Conservation (phyloP, 1,140 invertebrate genomes). For the Lepidotrigona ventralis region DNA sequence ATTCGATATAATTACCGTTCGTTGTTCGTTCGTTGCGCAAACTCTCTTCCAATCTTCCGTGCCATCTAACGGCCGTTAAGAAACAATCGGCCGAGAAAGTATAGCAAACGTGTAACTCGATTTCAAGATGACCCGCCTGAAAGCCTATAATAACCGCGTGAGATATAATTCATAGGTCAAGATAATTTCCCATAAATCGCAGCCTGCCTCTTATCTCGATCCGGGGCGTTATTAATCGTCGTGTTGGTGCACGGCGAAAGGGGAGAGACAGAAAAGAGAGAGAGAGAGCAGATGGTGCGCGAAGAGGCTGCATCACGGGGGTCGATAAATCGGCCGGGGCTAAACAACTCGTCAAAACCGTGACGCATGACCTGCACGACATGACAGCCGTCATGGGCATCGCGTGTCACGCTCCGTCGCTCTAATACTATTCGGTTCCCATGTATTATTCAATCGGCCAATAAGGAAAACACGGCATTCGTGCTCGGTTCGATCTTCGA, state of each 20-base stretch:
- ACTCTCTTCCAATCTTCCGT: neutral
- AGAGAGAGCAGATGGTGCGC: slow-evolving; percentile 11
- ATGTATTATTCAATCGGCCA: slow-evolving; percentile 68
- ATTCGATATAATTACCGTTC: neutral
- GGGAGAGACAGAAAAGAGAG: neutral
- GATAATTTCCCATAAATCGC: slow-evolving; percentile 47
- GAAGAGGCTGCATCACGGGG: slow-evolving; percentile 19
- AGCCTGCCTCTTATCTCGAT: slow-evolving; percentile 44
- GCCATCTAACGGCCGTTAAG: neutral
- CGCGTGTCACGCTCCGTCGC: slow-evolving; percentile 60
- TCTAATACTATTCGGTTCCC: slow-evolving; percentile 65
- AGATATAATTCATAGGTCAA: slow-evolving; percentile 11
- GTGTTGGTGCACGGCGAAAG: neutral
- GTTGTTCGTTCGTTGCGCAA: neutral
- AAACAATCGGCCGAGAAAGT: neutral
- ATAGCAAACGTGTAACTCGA: neutral
- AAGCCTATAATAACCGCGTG: neutral
- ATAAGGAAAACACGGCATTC: slow-evolving; percentile 66
- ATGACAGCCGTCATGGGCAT: slow-evolving; percentile 66
- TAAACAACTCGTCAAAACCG: slow-evolving; percentile 68
- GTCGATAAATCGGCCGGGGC: slow-evolving; percentile 60
- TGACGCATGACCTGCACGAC: slow-evolving; percentile 63
- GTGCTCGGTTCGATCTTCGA: slow-evolving; percentile 20
- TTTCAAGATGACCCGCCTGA: neutral
- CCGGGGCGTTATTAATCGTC: slow-evolving; percentile 47